Evolutionary conservation across 2,797 vertebrate genomes (phyloP).

Genomic region (Cirrhinus molitorella): DNA sequence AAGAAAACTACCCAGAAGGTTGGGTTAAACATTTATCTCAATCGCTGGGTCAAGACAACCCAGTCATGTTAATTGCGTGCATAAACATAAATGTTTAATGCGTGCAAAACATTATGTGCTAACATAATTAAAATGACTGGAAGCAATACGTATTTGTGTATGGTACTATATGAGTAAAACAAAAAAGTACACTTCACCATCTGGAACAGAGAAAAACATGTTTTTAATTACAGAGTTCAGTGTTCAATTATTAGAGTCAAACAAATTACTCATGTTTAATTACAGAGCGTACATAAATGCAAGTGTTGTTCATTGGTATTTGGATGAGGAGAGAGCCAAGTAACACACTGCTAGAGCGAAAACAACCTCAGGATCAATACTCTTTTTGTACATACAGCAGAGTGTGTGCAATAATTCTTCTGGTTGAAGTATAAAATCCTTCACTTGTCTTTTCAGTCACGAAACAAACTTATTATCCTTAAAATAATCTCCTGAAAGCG

Average conservation of each 20-base stretch:
- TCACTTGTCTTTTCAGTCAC: background rate
- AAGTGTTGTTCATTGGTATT: conserved; percentile 8
- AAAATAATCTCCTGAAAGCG: conserved; percentile 28
- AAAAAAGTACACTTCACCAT: conserved; percentile 35
- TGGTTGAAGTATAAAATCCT: background rate
- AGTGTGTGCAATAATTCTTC: background rate
- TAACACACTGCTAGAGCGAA: conserved; percentile 1
- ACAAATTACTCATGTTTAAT: conserved; percentile 43
- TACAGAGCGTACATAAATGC: background rate
- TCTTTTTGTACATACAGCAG: background rate
- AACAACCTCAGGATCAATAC: conserved; percentile 13
- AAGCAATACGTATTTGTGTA: conserved; percentile 41
- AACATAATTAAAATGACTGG: conserved; percentile 7
- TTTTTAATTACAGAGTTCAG: conserved; percentile 54
- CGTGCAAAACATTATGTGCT: conserved; percentile 4
- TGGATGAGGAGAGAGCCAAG: conserved; percentile 2
- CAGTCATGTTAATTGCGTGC: background rate
- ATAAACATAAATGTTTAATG: conserved; percentile 18
- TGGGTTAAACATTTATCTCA: too few relatives aligned
- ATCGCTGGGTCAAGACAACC: too few relatives aligned
- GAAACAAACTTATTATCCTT: conserved; percentile 16
- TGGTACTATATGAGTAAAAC: conserved; percentile 1
- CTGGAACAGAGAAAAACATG: conserved; percentile 43
- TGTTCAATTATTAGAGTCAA: conserved; percentile 45
- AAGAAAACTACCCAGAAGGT: too few relatives aligned